Conservation (phyloP, 2,888 invertebrate species). For the Agrypnus murinus region DNA sequence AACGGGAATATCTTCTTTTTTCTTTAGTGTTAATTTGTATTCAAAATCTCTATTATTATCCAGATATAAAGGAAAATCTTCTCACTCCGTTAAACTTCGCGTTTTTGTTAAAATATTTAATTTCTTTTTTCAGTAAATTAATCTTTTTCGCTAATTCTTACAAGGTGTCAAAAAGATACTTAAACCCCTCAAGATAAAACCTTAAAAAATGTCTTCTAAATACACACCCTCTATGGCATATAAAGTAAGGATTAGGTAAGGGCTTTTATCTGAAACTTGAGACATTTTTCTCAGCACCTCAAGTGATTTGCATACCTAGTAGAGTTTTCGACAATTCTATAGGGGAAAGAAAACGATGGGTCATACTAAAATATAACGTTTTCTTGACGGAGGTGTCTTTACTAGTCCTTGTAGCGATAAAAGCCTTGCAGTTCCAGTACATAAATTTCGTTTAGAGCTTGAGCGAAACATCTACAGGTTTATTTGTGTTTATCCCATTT, state of each 20-base stretch:
- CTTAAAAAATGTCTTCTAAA: conserved; percentile 30
- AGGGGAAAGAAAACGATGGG: conserved; percentile 31
- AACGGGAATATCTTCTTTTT: neutral
- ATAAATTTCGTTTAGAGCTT: conserved; percentile 25
- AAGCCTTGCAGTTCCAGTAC: conserved; percentile 34
- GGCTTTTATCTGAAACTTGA: conserved; percentile 50
- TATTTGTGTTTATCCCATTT: conserved; percentile 39
- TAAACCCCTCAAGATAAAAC: neutral
- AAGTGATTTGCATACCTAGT: conserved; percentile 44
- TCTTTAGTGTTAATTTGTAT: too few species aligned
- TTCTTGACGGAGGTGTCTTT: conserved; percentile 20
- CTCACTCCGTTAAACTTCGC: too few species aligned
- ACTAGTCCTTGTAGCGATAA: conserved; percentile 35
- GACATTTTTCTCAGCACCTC: conserved; percentile 47
- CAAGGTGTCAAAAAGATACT: neutral
- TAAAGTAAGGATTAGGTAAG: conserved; percentile 49
- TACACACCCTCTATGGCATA: conserved; percentile 43
- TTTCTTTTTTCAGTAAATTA: too few species aligned
- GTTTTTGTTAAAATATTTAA: too few species aligned
- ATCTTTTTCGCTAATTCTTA: too few species aligned
- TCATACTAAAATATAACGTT: conserved; percentile 31
- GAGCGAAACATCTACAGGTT: conserved; percentile 34
- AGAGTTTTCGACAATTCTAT: conserved; percentile 28
- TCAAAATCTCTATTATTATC: too few species aligned
- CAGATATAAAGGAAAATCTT: too few species aligned